Conservation (phyloP, 2,888 invertebrate species). For the Onthophagus sagittarius region DNA sequence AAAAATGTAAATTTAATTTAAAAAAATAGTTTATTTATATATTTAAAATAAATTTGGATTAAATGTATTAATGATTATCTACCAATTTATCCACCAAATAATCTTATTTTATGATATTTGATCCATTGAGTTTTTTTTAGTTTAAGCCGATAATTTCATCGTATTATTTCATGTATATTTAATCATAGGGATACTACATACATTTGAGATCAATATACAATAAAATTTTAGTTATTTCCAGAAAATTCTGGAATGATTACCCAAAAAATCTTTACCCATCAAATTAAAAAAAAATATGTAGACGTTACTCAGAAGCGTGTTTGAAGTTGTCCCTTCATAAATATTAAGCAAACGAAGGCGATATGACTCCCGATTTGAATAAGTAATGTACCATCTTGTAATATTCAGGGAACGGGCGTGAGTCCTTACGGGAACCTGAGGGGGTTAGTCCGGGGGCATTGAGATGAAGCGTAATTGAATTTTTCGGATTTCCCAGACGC, state of each 20-base stretch:
- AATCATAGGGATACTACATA: too few relatives aligned
- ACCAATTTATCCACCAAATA: too few relatives aligned
- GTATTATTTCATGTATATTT: too few relatives aligned
- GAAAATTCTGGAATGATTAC: background rate
- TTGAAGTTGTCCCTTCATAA: background rate
- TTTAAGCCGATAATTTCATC: too few relatives aligned
- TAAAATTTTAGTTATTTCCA: too few relatives aligned
- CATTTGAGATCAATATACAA: too few relatives aligned
- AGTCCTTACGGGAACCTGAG: background rate
- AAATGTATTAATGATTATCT: too few relatives aligned
- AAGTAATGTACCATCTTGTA: background rate
- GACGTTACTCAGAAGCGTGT: background rate
- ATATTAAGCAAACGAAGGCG: background rate
- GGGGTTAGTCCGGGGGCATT: background rate
- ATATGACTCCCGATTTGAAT: background rate
- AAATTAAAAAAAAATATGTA: background rate
- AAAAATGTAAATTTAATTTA: too few relatives aligned
- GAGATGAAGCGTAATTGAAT: background rate
- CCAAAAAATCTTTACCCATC: background rate
- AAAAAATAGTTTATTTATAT: too few relatives aligned
- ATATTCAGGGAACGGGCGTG: background rate
- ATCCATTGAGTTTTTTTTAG: too few relatives aligned
- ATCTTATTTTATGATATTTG: too few relatives aligned
- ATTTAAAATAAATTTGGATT: too few relatives aligned
- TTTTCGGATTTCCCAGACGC: background rate